A percentile compares a stretch with the other conserved stretches of the same genome.
phyloP scores from a whole-genome alignment of 2,797 vertebrate genomes.

The Cuculus canorus region DNA sequence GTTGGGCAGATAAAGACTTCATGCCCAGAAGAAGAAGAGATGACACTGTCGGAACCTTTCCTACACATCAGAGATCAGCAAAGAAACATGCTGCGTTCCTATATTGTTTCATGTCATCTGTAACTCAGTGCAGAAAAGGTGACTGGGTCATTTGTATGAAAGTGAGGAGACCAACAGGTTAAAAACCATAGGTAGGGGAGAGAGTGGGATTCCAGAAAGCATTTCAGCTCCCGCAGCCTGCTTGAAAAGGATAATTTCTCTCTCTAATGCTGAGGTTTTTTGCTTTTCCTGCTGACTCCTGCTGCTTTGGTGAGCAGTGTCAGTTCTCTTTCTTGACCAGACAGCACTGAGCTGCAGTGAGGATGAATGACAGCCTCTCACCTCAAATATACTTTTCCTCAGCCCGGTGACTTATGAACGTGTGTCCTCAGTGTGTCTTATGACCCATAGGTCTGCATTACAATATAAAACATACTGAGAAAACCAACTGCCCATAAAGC shows the following conservation, averaged over 20 bases:
- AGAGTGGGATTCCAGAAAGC: constrained; percentile 48
- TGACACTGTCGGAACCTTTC: neutral
- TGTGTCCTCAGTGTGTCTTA: constrained; percentile 54
- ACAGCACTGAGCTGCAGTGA: constrained; percentile 42
- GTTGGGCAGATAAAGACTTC: neutral
- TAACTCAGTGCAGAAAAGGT: neutral
- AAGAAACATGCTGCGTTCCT: fast-evolving
- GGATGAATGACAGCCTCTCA: constrained; percentile 75
- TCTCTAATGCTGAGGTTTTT: constrained; percentile 47
- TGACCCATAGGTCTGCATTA: constrained; percentile 53
- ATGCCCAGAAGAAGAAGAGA: neutral
- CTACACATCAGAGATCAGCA: neutral
- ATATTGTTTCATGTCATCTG: neutral
- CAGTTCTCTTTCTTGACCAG: constrained; percentile 62
- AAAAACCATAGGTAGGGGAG: constrained; percentile 9
- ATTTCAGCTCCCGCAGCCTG: constrained; percentile 7
- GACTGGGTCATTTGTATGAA: neutral
- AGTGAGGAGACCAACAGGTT: neutral
- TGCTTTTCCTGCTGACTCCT: constrained; percentile 72
- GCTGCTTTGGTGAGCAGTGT: constrained; percentile 67
- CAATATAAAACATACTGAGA: constrained; percentile 60
- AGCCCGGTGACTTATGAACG: constrained; percentile 66
- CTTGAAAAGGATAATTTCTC: constrained; percentile 58
- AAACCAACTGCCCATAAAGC: constrained; percentile 66
- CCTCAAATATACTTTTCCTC: constrained; percentile 72